Percentiles rank a stretch among this genome's conserved stretches.
Conservation (phyloP, 2,113 vertebrate species). For the Rattus rattus region DNA sequence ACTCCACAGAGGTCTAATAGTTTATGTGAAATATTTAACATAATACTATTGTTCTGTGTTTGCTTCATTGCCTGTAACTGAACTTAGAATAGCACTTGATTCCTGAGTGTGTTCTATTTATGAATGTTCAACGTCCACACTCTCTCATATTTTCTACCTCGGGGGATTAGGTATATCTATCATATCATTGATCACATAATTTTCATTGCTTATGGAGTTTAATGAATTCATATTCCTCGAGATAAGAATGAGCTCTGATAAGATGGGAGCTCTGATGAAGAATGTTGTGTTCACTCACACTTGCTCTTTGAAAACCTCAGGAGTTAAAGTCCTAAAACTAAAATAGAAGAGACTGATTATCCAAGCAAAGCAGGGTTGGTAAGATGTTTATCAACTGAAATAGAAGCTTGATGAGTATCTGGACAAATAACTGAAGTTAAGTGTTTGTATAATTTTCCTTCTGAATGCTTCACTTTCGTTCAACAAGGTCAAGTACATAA, state of each 20-base stretch:
- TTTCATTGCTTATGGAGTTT: conserved; percentile 13
- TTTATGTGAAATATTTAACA: neutral
- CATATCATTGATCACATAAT: neutral
- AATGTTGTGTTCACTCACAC: conserved; percentile 36
- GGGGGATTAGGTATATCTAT: neutral
- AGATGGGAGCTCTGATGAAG: conserved; percentile 35
- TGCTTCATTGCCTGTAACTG: neutral
- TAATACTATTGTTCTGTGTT: neutral
- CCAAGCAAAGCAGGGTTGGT: conserved; percentile 63
- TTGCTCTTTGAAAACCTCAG: conserved; percentile 63
- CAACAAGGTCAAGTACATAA: conserved; percentile 58
- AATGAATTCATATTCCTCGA: conserved; percentile 57
- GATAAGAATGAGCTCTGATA: conserved; percentile 46
- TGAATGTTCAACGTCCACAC: neutral
- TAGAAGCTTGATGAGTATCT: conserved; percentile 70
- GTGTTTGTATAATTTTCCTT: conserved; percentile 67
- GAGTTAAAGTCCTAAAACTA: conserved; percentile 60
- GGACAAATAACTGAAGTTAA: conserved; percentile 65
- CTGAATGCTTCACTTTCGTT: conserved; percentile 31
- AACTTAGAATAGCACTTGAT: conserved; percentile 47
- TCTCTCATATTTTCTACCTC: neutral
- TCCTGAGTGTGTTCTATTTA: neutral
- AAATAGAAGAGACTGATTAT: conserved; percentile 69
- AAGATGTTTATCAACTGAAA: conserved; percentile 73
- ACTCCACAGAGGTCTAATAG: neutral